A percentile compares a stretch with the other conserved stretches of the same genome.
phyloP scores from a whole-genome alignment of 2,797 vertebrate species.

The Thunnus albacares region DNA sequence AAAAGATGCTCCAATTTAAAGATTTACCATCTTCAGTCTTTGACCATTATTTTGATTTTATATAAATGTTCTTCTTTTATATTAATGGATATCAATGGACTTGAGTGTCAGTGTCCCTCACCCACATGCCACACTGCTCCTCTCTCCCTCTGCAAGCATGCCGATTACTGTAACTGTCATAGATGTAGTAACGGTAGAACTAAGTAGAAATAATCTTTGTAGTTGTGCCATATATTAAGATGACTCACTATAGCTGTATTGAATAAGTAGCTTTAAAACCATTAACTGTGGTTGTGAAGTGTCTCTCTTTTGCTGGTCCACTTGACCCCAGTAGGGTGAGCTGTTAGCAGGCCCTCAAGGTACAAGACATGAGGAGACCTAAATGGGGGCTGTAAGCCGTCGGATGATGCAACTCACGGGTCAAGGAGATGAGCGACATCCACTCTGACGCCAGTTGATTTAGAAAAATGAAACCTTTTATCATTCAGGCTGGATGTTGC shows the following conservation, averaged over 20 bases:
- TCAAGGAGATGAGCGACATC: slow-evolving; percentile 69
- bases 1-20: slow-evolving; percentile 52
- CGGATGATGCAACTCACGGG: slow-evolving; percentile 80
- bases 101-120: slow-evolving; percentile 89
- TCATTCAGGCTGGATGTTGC: slow-evolving; percentile 66
- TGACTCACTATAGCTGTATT: slow-evolving; percentile 29
- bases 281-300: slow-evolving; percentile 75
- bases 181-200: slow-evolving; percentile 73
- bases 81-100: slow-evolving; percentile 90
- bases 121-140: slow-evolving; percentile 90
- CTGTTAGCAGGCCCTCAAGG: slow-evolving; percentile 81
- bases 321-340: slow-evolving; percentile 82
- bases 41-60: slow-evolving; percentile 88
- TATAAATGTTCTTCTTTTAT: slow-evolving; percentile 89
- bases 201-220: slow-evolving; percentile 44
- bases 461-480: neutral
- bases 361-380: slow-evolving; percentile 65
- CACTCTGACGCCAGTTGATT: slow-evolving; percentile 49
- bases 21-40: slow-evolving; percentile 84
- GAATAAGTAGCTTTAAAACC: slow-evolving; percentile 48
- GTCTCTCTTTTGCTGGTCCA: slow-evolving; percentile 82
- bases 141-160: slow-evolving; percentile 88
- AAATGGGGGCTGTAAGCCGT: slow-evolving; percentile 76
- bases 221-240: slow-evolving; percentile 33
- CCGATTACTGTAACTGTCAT: slow-evolving; percentile 79